These are phyloP conservation scores for Ovibos moschatus DNA, from an alignment of 2,113 vertebrate species.

Conservation along the genomic window DNA sequence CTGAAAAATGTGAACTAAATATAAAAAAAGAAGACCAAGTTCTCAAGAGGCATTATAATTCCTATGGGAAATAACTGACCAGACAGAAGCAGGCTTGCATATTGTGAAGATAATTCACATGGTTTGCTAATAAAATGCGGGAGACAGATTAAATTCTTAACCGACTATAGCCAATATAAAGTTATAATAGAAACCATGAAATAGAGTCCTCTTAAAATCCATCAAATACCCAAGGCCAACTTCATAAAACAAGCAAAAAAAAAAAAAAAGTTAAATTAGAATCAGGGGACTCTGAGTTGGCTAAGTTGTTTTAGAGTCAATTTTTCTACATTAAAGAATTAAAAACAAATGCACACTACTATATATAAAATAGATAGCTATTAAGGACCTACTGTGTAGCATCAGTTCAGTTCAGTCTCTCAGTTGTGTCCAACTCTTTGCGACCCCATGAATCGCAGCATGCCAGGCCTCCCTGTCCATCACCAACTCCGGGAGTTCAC, in stretches of 20 bases:
- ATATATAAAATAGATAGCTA: not conserved
- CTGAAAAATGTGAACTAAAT: constrained; percentile 55
- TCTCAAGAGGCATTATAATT: constrained; percentile 41
- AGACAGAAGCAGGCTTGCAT: not conserved
- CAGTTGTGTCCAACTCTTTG: accelerated
- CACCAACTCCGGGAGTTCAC: too few species aligned
- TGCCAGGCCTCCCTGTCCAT: too few species aligned
- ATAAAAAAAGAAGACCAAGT: constrained; percentile 44
- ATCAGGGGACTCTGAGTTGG: not conserved
- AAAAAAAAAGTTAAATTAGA: not conserved
- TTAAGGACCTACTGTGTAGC: not conserved
- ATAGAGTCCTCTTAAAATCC: constrained; percentile 30
- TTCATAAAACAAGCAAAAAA: not conserved
- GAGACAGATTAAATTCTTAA: constrained; percentile 58
- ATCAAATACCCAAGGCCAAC: not conserved
- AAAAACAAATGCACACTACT: not conserved
- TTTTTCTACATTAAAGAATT: not conserved
- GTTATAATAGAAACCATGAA: constrained; percentile 39
- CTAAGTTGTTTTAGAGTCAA: not conserved
- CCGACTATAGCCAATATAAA: constrained; percentile 9
- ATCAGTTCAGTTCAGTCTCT: too few species aligned
- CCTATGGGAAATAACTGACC: constrained; percentile 39
- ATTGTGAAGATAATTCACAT: constrained; percentile 46
- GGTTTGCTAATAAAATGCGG: constrained; percentile 53
- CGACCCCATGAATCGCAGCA: too few species aligned